Evolutionary conservation across 2,113 vertebrate species (phyloP).

Genomic region (Cepphus grylle): DNA sequence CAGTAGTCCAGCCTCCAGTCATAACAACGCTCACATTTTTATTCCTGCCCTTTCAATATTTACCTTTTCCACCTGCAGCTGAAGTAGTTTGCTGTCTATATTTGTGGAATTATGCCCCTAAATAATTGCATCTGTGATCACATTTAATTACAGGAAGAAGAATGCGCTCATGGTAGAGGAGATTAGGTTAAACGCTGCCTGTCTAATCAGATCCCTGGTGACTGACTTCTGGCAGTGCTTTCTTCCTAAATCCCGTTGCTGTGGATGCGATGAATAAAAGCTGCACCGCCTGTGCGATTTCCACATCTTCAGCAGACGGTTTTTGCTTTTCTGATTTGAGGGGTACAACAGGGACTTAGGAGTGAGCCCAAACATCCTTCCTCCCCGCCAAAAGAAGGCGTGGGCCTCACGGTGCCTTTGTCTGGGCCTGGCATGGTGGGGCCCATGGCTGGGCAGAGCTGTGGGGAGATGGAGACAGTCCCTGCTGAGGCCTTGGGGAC

Average conservation of each 20-base stretch:
- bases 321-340: background rate
- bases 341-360: rapidly evolving
- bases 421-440: background rate
- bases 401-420: background rate
- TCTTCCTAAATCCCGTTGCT: background rate
- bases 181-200: constrained; percentile 26
- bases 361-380: background rate
- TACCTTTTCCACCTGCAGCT: constrained; percentile 5
- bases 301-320: background rate
- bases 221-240: constrained; percentile 11
- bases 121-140: constrained; percentile 39
- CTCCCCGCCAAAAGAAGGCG: rapidly evolving
- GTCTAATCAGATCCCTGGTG: constrained; percentile 27
- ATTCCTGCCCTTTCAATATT: background rate
- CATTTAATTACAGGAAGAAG: constrained; percentile 44
- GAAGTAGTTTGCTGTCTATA: constrained; percentile 1
- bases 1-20: background rate
- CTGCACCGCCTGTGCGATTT: background rate
- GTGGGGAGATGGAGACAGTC: rapidly evolving
- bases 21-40: background rate
- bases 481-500: background rate
- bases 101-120: constrained; percentile 28
- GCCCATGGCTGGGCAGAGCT: background rate
- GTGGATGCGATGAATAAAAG: background rate
- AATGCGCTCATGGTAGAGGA: background rate